Evolutionary conservation across 2,888 invertebrate genomes (phyloP).

Genomic region (Iselma pallidipennis): DNA sequence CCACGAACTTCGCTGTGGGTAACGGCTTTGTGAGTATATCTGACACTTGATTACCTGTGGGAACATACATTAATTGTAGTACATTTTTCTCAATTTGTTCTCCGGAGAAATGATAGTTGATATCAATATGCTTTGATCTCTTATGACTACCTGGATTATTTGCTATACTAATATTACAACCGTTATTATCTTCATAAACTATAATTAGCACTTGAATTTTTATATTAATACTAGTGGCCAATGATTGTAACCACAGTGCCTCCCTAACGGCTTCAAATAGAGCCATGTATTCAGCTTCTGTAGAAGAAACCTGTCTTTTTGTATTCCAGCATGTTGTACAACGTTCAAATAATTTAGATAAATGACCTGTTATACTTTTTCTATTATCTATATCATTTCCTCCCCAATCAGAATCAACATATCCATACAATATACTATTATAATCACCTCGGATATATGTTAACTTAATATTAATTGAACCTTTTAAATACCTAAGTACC

Average conservation of each 20-base stretch:
- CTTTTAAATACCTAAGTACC: constrained; percentile 33
- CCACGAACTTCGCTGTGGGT: background rate
- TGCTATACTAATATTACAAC: constrained; percentile 10
- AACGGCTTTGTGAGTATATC: constrained; percentile 10
- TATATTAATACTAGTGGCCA: constrained; percentile 3
- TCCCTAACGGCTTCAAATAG: constrained; percentile 5
- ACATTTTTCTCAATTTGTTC: constrained; percentile 39
- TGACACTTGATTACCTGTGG: constrained; percentile 36
- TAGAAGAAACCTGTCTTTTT: constrained; percentile 38
- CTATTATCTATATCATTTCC: constrained; percentile 10
- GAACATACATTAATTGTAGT: constrained; percentile 61
- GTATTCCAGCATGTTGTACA: constrained; percentile 38
- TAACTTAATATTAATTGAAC: constrained; percentile 32
- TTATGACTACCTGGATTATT: constrained; percentile 12
- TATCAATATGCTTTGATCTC: constrained; percentile 34
- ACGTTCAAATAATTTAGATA: constrained; percentile 28
- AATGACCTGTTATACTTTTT: constrained; percentile 18
- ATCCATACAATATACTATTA: constrained; percentile 29
- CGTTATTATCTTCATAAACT: constrained; percentile 7
- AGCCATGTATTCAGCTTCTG: constrained; percentile 14
- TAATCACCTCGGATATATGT: constrained; percentile 24
- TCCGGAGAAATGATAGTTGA: constrained; percentile 35
- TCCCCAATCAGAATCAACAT: constrained; percentile 36
- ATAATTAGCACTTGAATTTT: background rate
- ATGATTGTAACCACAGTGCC: constrained; percentile 4